Conservation (phyloP, 2,113 vertebrate genomes). For the Prunella himalayana region DNA sequence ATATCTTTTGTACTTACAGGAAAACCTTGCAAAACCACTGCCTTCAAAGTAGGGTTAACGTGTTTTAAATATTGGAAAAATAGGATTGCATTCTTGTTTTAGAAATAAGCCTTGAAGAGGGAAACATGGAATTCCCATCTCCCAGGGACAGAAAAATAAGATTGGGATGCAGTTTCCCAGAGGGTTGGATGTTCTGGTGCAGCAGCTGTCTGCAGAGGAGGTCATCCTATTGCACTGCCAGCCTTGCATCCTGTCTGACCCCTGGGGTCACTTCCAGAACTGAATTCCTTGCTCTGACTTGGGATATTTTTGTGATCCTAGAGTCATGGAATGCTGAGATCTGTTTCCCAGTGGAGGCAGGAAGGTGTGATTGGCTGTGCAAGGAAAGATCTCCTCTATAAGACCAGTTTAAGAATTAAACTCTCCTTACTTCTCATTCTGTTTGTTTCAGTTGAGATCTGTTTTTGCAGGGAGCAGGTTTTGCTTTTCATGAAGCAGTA, state of each 20-base stretch:
- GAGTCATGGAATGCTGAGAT: too few species aligned
- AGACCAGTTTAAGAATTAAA: not conserved
- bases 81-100: not conserved
- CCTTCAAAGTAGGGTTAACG: not conserved
- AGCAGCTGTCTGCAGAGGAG: not conserved
- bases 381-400: not conserved
- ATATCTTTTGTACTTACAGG: not conserved
- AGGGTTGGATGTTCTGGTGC: not conserved
- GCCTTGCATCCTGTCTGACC: rapidly evolving
- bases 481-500: not conserved
- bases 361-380: not conserved
- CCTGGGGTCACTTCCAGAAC: not conserved
- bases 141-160: not conserved
- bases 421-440: not conserved
- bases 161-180: not conserved
- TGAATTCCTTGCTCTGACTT: too few species aligned
- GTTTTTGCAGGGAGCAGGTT: not conserved
- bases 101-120: not conserved
- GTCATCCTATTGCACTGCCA: not conserved
- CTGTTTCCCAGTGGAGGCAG: not conserved
- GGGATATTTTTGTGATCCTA: not conserved
- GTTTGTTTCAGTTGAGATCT: not conserved
- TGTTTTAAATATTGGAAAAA: not conserved
- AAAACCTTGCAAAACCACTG: not conserved
- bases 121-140: not conserved